A percentile compares a stretch with the other conserved stretches of the same genome.
These are phyloP conservation scores for Hemicordylus capensis DNA, from an alignment of 2,113 vertebrate species.

Conservation along the genomic window DNA sequence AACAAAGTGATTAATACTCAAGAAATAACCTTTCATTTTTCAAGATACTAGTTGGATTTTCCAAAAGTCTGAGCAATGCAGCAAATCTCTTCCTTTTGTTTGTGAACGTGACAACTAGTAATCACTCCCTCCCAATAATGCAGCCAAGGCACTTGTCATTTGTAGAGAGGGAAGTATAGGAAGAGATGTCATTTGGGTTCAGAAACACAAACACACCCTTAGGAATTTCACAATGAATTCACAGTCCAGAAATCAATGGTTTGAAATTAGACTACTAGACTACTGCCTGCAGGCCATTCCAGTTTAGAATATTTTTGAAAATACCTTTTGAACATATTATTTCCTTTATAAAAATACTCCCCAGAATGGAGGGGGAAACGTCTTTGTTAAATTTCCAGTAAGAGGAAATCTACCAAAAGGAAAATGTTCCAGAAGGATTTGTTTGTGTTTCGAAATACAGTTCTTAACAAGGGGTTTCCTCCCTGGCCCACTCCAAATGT, in stretches of 20 bases:
- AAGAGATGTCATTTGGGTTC: background rate
- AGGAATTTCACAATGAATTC: fast-evolving
- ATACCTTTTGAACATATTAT: fast-evolving
- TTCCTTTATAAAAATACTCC: background rate
- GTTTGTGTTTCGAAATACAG: background rate
- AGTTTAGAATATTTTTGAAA: background rate
- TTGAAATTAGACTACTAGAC: background rate
- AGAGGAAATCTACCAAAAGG: background rate
- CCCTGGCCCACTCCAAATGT: background rate
- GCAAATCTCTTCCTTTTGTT: background rate
- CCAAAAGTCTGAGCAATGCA: background rate
- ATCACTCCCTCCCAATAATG: background rate
- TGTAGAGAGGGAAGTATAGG: background rate
- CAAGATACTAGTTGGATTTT: background rate
- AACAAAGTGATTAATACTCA: background rate
- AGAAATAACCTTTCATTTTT: background rate
- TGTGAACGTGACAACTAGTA: background rate
- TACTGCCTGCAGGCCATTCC: fast-evolving
- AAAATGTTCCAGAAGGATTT: background rate
- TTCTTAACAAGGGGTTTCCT: background rate
- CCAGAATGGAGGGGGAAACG: background rate
- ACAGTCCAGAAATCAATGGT: fast-evolving
- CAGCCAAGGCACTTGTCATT: background rate
- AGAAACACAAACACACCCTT: fast-evolving
- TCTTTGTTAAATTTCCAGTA: background rate